These are phyloP conservation scores for Coturnix japonica DNA, from an alignment of 2,113 vertebrate species.

Conservation along the genomic window DNA sequence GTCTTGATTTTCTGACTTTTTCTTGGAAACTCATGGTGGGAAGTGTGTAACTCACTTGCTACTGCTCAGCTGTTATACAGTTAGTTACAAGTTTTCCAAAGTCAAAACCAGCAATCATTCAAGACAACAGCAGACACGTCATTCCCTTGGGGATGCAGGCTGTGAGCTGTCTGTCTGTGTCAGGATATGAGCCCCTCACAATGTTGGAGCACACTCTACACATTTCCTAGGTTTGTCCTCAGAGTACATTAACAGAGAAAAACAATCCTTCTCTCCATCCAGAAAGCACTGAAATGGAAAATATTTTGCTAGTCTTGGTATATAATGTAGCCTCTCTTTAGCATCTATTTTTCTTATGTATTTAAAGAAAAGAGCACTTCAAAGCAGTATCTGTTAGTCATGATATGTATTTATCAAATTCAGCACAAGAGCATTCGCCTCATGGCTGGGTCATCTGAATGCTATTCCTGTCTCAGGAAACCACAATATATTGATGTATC, in stretches of 20 bases:
- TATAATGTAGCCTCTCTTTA: slow-evolving; percentile 20
- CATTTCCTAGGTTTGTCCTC: neutral
- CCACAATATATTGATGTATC: neutral
- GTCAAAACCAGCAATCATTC: neutral
- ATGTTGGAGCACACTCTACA: neutral
- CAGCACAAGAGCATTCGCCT: slow-evolving; percentile 20
- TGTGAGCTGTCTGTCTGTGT: neutral
- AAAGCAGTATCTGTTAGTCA: slow-evolving; percentile 56
- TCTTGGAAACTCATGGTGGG: neutral
- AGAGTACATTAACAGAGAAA: neutral
- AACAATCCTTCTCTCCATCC: neutral
- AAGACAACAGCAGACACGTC: neutral
- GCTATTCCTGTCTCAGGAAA: slow-evolving; percentile 4
- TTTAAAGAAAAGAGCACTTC: slow-evolving; percentile 50
- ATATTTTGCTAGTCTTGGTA: neutral
- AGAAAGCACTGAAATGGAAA: slow-evolving; percentile 40
- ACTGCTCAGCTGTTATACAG: neutral
- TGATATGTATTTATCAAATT: slow-evolving; percentile 15
- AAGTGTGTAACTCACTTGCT: neutral
- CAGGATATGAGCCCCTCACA: neutral
- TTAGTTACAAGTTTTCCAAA: neutral
- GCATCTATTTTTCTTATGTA: neutral
- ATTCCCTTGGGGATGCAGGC: neutral
- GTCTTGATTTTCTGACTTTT: neutral
- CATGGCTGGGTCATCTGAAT: slow-evolving; percentile 3